These are phyloP conservation scores for Boleophthalmus pectinirostris DNA, from an alignment of 2,113 vertebrate genomes.

Conservation along the genomic window DNA sequence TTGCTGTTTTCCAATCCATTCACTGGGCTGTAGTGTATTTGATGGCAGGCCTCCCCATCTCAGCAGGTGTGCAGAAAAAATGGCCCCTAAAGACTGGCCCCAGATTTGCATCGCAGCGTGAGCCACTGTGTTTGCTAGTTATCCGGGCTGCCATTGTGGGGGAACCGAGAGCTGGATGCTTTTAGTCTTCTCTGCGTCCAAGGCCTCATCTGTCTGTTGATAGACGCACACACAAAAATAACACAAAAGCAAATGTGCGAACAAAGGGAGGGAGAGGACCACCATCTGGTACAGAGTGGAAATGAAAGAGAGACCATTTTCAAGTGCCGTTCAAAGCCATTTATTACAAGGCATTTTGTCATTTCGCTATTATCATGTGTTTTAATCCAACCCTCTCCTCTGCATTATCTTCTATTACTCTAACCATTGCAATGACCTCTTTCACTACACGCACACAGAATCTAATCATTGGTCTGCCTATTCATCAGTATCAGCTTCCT, in stretches of 20 bases:
- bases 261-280: conserved; percentile 51
- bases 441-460: too few species aligned
- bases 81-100: conserved; percentile 25
- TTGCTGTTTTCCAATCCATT: conserved; percentile 1
- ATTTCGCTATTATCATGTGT: not conserved
- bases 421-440: not conserved
- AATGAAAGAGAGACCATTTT: conserved; percentile 25
- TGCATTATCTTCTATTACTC: not conserved
- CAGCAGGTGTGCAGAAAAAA: conserved; percentile 37
- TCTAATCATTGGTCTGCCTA: too few species aligned
- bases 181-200: conserved; percentile 52
- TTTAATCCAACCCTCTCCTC: not conserved
- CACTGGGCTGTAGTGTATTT: conserved; percentile 40
- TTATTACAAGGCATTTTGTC: conserved; percentile 27
- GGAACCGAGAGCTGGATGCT: conserved; percentile 33
- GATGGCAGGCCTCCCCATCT: conserved; percentile 29
- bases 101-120: conserved; percentile 40
- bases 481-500: too few species aligned
- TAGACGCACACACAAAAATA: conserved; percentile 49
- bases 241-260: conserved; percentile 53
- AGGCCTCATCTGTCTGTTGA: conserved; percentile 45
- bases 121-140: conserved; percentile 31
- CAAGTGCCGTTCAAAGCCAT: conserved; percentile 30
- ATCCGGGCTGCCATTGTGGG: conserved; percentile 34
- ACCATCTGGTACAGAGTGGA: conserved; percentile 52